phyloP scores from a whole-genome alignment of 2,888 invertebrate genomes.

The Sphaeridia pumilis region DNA sequence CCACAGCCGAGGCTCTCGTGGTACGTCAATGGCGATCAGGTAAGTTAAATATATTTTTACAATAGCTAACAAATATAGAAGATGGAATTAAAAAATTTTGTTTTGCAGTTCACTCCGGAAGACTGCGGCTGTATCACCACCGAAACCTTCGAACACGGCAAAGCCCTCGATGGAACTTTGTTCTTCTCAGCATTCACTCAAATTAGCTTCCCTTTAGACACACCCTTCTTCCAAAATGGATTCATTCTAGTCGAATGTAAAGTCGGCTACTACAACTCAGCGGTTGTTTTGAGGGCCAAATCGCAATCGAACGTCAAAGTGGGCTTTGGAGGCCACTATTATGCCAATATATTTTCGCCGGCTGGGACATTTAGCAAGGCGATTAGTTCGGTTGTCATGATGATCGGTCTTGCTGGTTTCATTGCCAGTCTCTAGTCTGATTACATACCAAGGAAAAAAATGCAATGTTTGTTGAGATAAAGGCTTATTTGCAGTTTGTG shows the following conservation, averaged over 20 bases:
- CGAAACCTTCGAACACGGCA: constrained; percentile 23
- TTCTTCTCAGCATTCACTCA: constrained; percentile 25
- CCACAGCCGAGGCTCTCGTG: constrained; percentile 29
- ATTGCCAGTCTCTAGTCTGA: too few species aligned
- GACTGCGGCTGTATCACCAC: constrained; percentile 24
- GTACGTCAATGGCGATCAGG: constrained; percentile 31
- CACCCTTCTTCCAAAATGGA: constrained; percentile 30
- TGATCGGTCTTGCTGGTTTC: too few species aligned
- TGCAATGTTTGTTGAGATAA: too few species aligned
- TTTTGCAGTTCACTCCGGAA: constrained; percentile 20
- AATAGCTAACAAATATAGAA: not conserved
- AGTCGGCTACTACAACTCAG: constrained; percentile 25
- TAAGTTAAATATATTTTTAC: constrained; percentile 9
- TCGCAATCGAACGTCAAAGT: constrained; percentile 29
- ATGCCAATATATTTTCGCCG: constrained; percentile 14
- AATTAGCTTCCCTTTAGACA: constrained; percentile 28
- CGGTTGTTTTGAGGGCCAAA: constrained; percentile 20
- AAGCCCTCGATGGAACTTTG: constrained; percentile 28
- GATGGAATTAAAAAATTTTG: constrained; percentile 3
- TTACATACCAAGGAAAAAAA: too few species aligned
- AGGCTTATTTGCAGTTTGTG: too few species aligned
- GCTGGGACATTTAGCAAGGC: not conserved
- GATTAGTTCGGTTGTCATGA: not conserved
- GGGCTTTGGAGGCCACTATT: constrained; percentile 23
- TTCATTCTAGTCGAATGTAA: constrained; percentile 24